A percentile compares a stretch with the other conserved stretches of the same genome.
These are phyloP conservation scores for Xiphophorus birchmanni DNA, from an alignment of 2,797 vertebrate species.

Conservation along the genomic window DNA sequence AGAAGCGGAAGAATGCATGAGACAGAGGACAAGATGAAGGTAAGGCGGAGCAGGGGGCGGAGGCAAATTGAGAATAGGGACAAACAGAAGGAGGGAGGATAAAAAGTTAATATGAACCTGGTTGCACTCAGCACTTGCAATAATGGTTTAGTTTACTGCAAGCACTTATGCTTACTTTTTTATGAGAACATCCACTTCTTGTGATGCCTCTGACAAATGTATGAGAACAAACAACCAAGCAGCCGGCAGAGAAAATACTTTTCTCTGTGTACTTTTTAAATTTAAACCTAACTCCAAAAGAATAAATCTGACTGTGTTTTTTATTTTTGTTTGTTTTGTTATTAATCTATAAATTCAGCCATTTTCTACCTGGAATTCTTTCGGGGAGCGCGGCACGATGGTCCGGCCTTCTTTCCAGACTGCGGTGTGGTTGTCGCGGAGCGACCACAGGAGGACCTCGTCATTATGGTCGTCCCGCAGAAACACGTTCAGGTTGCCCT, in stretches of 20 bases:
- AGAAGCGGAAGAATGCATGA: neutral
- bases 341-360: neutral
- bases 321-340: neutral
- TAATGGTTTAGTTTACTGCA: slow-evolving; percentile 33
- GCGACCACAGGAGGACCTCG: slow-evolving; percentile 89
- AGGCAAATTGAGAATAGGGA: slow-evolving; percentile 41
- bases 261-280: slow-evolving; percentile 32
- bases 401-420: slow-evolving; percentile 94
- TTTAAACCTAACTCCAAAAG: slow-evolving; percentile 25
- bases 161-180: slow-evolving; percentile 51
- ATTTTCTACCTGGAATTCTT: slow-evolving; percentile 88
- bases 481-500: slow-evolving; percentile 86
- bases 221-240: slow-evolving; percentile 30
- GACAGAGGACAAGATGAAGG: slow-evolving; percentile 8
- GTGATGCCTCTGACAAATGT: slow-evolving; percentile 60
- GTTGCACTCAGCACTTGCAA: slow-evolving; percentile 50
- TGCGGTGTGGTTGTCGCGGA: slow-evolving; percentile 87
- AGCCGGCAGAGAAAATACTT: slow-evolving; percentile 25
- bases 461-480: slow-evolving; percentile 86
- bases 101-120: slow-evolving; percentile 64
- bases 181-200: slow-evolving; percentile 54
- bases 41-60: neutral
- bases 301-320: neutral
- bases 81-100: slow-evolving; percentile 37
- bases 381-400: slow-evolving; percentile 90